These are phyloP conservation scores for Caenorhabditis wallacei DNA, from an alignment of 2,888 invertebrate genomes.

Conservation along the genomic window DNA sequence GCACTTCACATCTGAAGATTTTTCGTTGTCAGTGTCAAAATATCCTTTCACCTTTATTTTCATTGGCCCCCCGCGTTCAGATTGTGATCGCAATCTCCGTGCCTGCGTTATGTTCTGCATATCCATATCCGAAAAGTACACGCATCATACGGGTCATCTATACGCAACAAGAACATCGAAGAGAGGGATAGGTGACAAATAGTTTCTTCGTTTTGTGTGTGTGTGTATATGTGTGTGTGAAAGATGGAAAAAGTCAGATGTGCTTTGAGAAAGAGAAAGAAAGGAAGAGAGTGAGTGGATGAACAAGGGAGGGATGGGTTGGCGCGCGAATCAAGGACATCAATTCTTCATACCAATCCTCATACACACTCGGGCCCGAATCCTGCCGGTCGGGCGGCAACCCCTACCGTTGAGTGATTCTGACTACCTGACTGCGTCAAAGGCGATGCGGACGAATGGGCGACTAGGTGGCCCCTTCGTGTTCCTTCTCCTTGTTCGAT, in stretches of 20 bases:
- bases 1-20: conserved; percentile 10
- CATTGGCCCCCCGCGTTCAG: conserved; percentile 2
- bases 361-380: conserved; percentile 37
- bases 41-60: conserved; percentile 26
- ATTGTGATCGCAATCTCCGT: conserved; percentile 46
- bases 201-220: conserved; percentile 48
- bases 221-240: conserved; percentile 28
- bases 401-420: conserved; percentile 57
- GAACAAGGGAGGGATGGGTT: conserved; percentile 35
- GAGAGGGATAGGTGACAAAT: conserved; percentile 59
- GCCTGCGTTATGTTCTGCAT: conserved; percentile 48
- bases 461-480: conserved; percentile 30
- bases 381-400: conserved; percentile 47
- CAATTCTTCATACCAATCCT: conserved; percentile 63
- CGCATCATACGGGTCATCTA: conserved; percentile 63
- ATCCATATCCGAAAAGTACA: conserved; percentile 65
- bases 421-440: conserved; percentile 58
- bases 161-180: conserved; percentile 32
- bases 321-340: conserved; percentile 66
- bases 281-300: conserved; percentile 12
- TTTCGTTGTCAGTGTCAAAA: conserved; percentile 35
- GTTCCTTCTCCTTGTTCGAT: conserved; percentile 54
- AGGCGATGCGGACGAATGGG: conserved; percentile 19
- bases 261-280: conserved; percentile 42
- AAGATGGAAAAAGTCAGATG: conserved; percentile 56